Evolutionary conservation across 2,797 vertebrate species (phyloP).

Genomic region (Triplophysa bombifrons): DNA sequence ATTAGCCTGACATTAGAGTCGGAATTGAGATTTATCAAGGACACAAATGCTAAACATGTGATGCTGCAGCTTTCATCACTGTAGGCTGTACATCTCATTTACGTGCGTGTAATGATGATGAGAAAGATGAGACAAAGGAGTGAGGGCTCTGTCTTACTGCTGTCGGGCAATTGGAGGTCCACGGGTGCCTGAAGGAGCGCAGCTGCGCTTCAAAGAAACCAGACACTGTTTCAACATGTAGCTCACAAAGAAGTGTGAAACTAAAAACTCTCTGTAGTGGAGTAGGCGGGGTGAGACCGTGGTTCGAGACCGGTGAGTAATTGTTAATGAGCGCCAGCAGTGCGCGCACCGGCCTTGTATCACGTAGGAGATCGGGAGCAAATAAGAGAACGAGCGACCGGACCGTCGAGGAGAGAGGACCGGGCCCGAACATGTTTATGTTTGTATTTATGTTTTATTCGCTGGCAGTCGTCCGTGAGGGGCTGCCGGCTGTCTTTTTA

Average conservation of each 20-base stretch:
- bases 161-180: slow-evolving; percentile 15
- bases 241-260: not conserved
- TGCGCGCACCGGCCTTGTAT: too few species aligned
- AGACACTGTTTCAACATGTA: slow-evolving; percentile 16
- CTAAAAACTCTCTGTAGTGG: not conserved
- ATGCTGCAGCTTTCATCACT: not conserved
- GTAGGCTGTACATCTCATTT: slow-evolving; percentile 12
- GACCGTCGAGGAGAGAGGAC: too few species aligned
- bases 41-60: slow-evolving; percentile 1
- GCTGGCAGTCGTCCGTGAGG: too few species aligned
- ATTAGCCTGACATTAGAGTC: slow-evolving; percentile 30
- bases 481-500: too few species aligned
- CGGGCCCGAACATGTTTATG: too few species aligned
- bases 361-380: too few species aligned
- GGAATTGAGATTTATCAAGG: slow-evolving; percentile 20
- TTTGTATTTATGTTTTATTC: too few species aligned
- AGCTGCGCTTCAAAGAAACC: slow-evolving; percentile 39
- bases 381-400: too few species aligned
- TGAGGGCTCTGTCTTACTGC: not conserved
- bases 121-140: slow-evolving; percentile 14
- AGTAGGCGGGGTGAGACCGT: too few species aligned
- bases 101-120: slow-evolving; percentile 29
- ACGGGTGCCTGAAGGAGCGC: slow-evolving; percentile 1
- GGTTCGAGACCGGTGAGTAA: too few species aligned
- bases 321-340: too few species aligned